These are phyloP conservation scores for Xestia c-nigrum DNA, from an alignment of 2,888 invertebrate species.

Conservation along the genomic window DNA sequence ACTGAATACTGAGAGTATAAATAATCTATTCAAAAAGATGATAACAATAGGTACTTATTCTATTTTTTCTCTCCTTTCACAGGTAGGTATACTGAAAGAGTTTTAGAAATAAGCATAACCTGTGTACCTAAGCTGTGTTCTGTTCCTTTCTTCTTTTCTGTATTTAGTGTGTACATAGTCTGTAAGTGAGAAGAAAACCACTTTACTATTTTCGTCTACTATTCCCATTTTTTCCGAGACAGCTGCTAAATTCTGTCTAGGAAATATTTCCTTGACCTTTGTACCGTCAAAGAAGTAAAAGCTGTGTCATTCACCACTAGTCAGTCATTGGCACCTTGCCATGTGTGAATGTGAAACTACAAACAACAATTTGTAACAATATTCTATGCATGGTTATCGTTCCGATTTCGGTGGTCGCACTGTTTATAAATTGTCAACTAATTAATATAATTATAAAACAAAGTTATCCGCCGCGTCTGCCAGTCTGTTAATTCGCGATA, in stretches of 20 bases:
- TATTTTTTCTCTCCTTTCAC: too few species aligned
- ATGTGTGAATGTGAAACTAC: slow-evolving; percentile 3
- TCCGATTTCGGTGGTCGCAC: neutral
- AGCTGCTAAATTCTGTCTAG: neutral
- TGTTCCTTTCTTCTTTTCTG: too few species aligned
- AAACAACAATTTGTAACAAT: slow-evolving; percentile 12
- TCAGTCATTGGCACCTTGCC: slow-evolving; percentile 7
- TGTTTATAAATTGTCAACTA: neutral
- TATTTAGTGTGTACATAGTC: too few species aligned
- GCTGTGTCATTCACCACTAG: slow-evolving; percentile 16
- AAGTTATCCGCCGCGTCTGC: too few species aligned
- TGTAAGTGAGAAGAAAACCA: too few species aligned
- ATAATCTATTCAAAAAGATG: neutral
- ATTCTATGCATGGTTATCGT: neutral
- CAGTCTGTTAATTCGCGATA: too few species aligned
- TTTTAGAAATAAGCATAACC: too few species aligned
- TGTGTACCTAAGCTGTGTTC: too few species aligned
- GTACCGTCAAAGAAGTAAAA: slow-evolving; percentile 19
- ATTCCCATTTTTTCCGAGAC: neutral
- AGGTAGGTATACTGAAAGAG: neutral
- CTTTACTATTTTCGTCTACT: neutral
- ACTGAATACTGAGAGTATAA: neutral
- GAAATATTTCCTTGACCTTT: slow-evolving; percentile 9
- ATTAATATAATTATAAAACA: too few species aligned
- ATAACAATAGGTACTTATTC: neutral